Evolutionary conservation across 2,797 vertebrate species (phyloP).

Genomic region (Pristis pectinata): DNA sequence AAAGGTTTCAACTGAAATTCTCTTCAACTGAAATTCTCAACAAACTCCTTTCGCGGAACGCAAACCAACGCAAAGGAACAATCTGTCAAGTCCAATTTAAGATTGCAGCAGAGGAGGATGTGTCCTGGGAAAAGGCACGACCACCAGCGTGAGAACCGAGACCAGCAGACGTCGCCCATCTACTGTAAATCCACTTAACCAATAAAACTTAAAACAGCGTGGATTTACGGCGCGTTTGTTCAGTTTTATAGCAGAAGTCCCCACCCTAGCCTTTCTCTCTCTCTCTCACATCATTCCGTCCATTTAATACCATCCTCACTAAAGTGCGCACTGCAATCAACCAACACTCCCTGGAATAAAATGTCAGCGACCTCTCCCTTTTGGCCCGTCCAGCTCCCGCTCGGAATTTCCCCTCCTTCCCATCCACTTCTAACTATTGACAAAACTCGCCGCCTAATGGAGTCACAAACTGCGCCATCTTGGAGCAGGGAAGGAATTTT

Average conservation of each 20-base stretch:
- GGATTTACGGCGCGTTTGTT: neutral
- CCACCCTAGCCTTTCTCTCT: no score
- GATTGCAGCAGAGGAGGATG: neutral
- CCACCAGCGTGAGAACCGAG: neutral
- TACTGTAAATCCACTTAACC: neutral
- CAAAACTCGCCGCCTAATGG: neutral
- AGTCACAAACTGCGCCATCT: slow-evolving; percentile 34
- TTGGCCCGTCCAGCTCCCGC: neutral
- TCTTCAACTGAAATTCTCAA: neutral
- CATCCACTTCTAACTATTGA: neutral
- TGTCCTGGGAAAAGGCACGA: neutral
- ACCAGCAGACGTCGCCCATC: neutral
- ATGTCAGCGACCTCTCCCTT: neutral
- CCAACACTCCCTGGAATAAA: slow-evolving; percentile 30
- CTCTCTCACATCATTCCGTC: neutral
- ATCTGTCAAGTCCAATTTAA: slow-evolving; percentile 17
- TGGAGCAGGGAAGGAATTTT: neutral
- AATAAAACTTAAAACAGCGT: neutral
- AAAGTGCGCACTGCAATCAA: neutral
- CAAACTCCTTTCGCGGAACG: neutral
- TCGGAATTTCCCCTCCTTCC: neutral
- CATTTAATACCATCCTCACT: neutral
- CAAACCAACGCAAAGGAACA: neutral
- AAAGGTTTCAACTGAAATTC: neutral
- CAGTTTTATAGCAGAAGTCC: neutral